Evolutionary conservation across 2,888 invertebrate species (phyloP), one percentile per base, ranked within the genome.

Genomic region (Synanthedon andrenaeformis): DNA sequence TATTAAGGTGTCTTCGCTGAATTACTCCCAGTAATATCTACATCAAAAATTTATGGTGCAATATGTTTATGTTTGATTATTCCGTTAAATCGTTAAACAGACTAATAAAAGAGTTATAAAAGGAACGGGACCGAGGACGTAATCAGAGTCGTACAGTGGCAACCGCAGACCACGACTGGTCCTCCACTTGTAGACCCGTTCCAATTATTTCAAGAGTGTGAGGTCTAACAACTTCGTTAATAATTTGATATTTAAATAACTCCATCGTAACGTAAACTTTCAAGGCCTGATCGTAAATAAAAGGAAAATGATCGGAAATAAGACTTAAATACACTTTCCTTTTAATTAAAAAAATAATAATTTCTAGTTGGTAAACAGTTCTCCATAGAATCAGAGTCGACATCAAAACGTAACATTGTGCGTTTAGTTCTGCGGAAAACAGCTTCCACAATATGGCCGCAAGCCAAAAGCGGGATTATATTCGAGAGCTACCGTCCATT

Each of bases 101-200:
- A n/a, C 17, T 11, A 35, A 51, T 53, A 8, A 54, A n/a, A 58
- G 55, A 51, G 51, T 55, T 55, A 55, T 57, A 63, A 67, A 65
- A 70, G 65, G 62, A 67, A 69, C 64, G 63, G 64, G 66, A 57
- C 63, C 62, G 63, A 60, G 57, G 59, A 60, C 61, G 76, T 73
- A 76, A 78, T 73, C 72, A 61, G 67, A 74, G 63, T 56, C 56
- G 60, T 55, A 49, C 56, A 51, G 59, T 55, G 54, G 55, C 57
- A 63, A 70, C 79, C 74, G 62, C 75, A 74, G 59, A 73, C 79
- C 78, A 59, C 76, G 68, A 59, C 58, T 62, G 67, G 67, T 67
- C 63, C 67, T 67, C 63, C 49, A 60, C 59, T 52, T 54, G 58
- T 59, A 60, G 58, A 58, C 23, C 59, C 60, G 60, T 62, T 59